Conservation (phyloP, 2,113 vertebrate species). For the Antechinus flavipes region DNA sequence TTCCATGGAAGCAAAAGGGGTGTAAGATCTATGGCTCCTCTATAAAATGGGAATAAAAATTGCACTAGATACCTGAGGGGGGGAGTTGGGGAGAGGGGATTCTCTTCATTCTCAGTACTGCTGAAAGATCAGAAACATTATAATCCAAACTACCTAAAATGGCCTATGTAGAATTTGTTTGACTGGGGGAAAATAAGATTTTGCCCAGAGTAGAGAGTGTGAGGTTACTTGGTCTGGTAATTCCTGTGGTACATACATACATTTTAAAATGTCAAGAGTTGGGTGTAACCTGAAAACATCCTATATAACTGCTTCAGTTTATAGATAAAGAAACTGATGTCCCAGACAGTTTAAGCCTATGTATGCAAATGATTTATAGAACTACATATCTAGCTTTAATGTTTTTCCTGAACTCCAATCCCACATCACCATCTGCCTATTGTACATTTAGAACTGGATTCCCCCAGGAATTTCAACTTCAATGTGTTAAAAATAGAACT, state of each 20-base stretch:
- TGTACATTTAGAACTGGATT: background rate
- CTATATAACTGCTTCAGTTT: background rate
- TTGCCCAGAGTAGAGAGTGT: background rate
- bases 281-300: background rate
- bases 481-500: background rate
- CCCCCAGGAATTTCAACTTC: background rate
- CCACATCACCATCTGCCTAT: background rate
- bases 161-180: background rate
- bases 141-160: background rate
- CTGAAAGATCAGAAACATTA: background rate
- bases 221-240: background rate
- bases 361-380: background rate
- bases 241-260: background rate
- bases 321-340: background rate
- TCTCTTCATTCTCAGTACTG: background rate
- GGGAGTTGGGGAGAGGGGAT: background rate
- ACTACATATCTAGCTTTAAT: background rate
- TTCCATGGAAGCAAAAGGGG: background rate
- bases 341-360: background rate
- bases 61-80: background rate
- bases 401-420: background rate
- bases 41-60: background rate
- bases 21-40: background rate
- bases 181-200: background rate
- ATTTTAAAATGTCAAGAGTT: background rate